Conservation (phyloP, 2,797 vertebrate genomes). For the Melanotaenia parkinsoni region DNA sequence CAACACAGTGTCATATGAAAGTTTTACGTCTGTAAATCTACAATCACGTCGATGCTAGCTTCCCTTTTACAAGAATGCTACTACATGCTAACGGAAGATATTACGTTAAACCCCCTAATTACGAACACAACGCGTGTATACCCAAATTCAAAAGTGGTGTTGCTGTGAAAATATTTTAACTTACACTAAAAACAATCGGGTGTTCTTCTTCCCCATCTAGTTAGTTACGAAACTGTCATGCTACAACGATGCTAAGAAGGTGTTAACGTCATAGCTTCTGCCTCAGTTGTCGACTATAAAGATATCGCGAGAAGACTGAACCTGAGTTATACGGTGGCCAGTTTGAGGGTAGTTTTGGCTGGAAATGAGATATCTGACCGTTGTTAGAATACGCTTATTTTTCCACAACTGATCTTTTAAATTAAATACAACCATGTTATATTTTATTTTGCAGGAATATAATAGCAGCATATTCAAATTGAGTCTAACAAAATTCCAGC, state of each 20-base stretch:
- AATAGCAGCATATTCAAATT: accelerated
- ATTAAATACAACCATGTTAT: too few species aligned
- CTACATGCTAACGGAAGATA: constrained; percentile 36
- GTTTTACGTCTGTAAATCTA: neutral
- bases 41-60: constrained; percentile 1
- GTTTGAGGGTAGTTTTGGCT: neutral
- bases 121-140: neutral
- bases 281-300: neutral
- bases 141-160: neutral
- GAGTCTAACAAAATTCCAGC: neutral
- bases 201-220: constrained; percentile 12
- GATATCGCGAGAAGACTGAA: constrained; percentile 46
- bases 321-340: constrained; percentile 29
- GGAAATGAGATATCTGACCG: neutral
- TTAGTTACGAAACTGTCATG: constrained; percentile 2
- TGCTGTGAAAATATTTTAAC: neutral
- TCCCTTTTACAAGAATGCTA: neutral
- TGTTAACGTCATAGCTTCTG: constrained; percentile 35
- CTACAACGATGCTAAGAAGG: constrained; percentile 33
- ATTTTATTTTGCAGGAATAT: accelerated
- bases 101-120: neutral
- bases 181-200: constrained; percentile 38
- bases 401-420: too few species aligned
- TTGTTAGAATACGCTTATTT: neutral
- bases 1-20: neutral